These are phyloP conservation scores for Gadopsis bispinosus DNA, from an alignment of 2,797 vertebrate genomes.

Conservation along the genomic window DNA sequence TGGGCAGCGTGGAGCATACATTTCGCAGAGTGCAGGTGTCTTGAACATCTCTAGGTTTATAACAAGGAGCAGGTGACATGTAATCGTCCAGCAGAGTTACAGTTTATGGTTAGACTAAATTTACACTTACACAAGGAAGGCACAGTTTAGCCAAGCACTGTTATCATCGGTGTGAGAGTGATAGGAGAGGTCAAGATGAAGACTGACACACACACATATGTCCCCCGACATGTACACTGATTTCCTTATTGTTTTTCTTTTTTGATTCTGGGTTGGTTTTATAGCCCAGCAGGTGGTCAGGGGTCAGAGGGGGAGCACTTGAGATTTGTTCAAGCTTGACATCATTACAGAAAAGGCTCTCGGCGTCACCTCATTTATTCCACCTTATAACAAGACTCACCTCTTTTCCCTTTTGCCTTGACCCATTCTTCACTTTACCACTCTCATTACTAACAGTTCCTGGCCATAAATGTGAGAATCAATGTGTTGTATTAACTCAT, in stretches of 20 bases:
- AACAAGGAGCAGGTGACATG: conserved; percentile 20
- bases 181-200: conserved; percentile 53
- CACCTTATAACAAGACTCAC: conserved; percentile 43
- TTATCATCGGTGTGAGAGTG: conserved; percentile 45
- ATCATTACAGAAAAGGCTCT: conserved; percentile 46
- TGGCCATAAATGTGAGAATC: conserved; percentile 48
- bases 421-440: conserved; percentile 34
- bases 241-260: conserved; percentile 32
- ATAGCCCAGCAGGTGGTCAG: conserved; percentile 55
- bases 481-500: conserved; percentile 50
- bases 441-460: conserved; percentile 41
- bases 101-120: conserved; percentile 42
- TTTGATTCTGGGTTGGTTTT: conserved; percentile 25
- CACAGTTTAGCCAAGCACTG: conserved; percentile 29
- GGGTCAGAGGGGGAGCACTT: conserved; percentile 22
- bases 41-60: conserved; percentile 6
- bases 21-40: conserved; percentile 17
- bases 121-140: conserved; percentile 39
- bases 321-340: conserved; percentile 59
- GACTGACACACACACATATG: conserved; percentile 20
- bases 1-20: background rate
- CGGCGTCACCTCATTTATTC: conserved; percentile 57
- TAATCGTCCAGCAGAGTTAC: conserved; percentile 31
- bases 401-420: conserved; percentile 30
- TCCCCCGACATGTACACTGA: conserved; percentile 19